Base-by-base conservation (phyloP, 2,113 vertebrate genomes). In the Macaca nemestrina region DNA sequence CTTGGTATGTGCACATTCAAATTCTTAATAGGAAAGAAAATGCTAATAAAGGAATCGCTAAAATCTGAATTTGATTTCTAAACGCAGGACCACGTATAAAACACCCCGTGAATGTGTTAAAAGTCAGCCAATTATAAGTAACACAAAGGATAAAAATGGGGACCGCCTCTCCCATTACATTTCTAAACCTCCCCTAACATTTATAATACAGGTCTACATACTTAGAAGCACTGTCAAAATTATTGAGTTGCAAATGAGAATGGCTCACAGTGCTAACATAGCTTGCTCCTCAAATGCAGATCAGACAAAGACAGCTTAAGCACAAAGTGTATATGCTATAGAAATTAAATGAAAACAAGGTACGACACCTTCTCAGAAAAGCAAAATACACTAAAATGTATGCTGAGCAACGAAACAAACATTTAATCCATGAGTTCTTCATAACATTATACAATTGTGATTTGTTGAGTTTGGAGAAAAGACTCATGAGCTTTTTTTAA, bases 191-290 rank as follows among this genome's bases (percentile, higher is more conserved):
- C 67, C 50, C 43, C n/a, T 85, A 89, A 76, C 30, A 48, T 82
- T 95, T 76, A 79, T 72, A 93, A 93, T 43, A 84, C 45, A 88
- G 55, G 45, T 91, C 82, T 70, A 16, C 40, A 27, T 30, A 67
- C 76, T 84, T 45, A 30, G n/a, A 90, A 97, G 45, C 50, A 85
- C 70, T 90, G 55, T 79, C 76, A 83, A 76, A 94, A 85, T 82
- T 64, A 88, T 30, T 92, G 93, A 76, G 90, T 97, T 93, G 72
- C 80, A 96, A 97, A 96, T 96, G 84, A 93, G 80, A 96, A 84
- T 52, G 22, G 84, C 32, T 95, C 68, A 78, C 59, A 81, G 20
- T 50, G 87, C 92, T 85, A 81, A 84, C 35, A 76, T 3, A 73
- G 35, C 35, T 82, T 68, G 38, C 38, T 88, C 61, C 45, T 97